Evolutionary conservation across 2,888 invertebrate genomes (phyloP).

Genomic region (Cetonia aurata): DNA sequence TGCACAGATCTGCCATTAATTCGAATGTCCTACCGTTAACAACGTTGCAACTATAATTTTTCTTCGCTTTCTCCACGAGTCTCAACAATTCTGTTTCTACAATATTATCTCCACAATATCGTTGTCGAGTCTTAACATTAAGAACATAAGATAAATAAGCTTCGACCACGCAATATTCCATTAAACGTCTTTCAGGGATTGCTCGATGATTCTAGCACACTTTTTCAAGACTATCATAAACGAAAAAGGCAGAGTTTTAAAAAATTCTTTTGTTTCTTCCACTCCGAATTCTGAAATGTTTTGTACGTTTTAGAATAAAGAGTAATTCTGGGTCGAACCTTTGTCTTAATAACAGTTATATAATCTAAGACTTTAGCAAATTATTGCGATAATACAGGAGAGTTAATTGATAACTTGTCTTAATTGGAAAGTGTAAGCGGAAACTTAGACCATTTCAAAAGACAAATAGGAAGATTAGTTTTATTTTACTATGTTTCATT

Average conservation of each 20-base stretch:
- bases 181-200: conserved; percentile 56
- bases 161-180: conserved; percentile 55
- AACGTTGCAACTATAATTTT: conserved; percentile 39
- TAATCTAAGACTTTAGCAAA: too few relatives aligned
- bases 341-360: too few relatives aligned
- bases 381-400: too few relatives aligned
- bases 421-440: too few relatives aligned
- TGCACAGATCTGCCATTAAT: conserved; percentile 40
- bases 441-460: too few relatives aligned
- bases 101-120: conserved; percentile 39
- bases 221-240: conserved; percentile 60
- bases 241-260: conserved; percentile 54
- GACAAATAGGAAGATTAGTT: too few relatives aligned
- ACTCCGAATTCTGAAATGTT: conserved; percentile 51
- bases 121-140: conserved; percentile 5
- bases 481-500: too few relatives aligned
- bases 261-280: conserved; percentile 52
- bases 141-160: conserved; percentile 47
- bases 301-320: too few relatives aligned
- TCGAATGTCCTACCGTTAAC: conserved; percentile 39
- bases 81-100: conserved; percentile 43
- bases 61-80: conserved; percentile 45
- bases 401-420: too few relatives aligned
- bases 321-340: too few relatives aligned
- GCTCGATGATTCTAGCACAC: conserved; percentile 60